Conservation (phyloP, 2,797 vertebrate genomes). For the Myotis vivesi region DNA sequence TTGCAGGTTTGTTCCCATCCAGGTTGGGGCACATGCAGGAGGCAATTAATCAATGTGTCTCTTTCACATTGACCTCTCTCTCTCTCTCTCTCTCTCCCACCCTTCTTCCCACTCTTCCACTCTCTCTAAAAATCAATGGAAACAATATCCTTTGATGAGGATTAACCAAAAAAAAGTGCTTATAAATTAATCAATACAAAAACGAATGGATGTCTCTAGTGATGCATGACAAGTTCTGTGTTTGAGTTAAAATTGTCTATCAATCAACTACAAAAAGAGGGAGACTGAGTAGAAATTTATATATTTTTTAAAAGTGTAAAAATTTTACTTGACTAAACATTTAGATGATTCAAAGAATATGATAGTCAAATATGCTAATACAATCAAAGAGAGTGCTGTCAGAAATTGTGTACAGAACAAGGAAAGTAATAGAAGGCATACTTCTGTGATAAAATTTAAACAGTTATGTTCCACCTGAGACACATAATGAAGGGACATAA, state of each 20-base stretch:
- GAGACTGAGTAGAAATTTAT: neutral
- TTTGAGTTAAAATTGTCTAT: conserved; percentile 7
- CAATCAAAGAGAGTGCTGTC: neutral
- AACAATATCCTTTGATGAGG: too few species aligned
- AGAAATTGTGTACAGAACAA: neutral
- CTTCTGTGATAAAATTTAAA: neutral
- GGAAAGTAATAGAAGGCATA: neutral
- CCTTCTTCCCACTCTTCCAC: too few species aligned
- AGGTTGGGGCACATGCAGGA: too few species aligned
- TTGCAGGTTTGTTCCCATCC: too few species aligned
- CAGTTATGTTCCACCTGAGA: neutral
- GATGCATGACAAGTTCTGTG: neutral
- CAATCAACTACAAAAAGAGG: neutral
- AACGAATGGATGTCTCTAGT: neutral
- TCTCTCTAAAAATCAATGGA: too few species aligned
- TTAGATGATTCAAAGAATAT: neutral
- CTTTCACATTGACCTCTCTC: too few species aligned
- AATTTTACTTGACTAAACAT: neutral
- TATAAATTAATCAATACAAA: neutral
- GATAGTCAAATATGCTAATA: neutral
- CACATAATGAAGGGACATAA: neutral
- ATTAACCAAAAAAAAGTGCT: neutral
- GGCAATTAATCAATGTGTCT: too few species aligned
- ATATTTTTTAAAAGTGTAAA: neutral
- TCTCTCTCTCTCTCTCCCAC: too few species aligned